These are phyloP conservation scores for Pachyramphus minor DNA, from an alignment of 2,113 vertebrate genomes.

Conservation along the genomic window DNA sequence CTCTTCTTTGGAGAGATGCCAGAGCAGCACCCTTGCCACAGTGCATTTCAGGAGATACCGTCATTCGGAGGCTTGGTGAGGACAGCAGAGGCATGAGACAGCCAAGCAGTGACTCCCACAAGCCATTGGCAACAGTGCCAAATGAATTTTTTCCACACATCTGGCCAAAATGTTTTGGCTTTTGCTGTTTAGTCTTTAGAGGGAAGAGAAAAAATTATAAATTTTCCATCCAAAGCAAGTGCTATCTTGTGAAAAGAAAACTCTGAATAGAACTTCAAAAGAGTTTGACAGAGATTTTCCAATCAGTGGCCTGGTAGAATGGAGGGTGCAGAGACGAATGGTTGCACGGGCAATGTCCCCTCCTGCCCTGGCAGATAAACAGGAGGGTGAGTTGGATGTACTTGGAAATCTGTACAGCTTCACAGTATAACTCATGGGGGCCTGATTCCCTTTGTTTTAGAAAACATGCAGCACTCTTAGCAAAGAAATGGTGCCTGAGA, in stretches of 20 bases:
- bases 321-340: not conserved
- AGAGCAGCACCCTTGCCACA: not conserved
- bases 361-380: not conserved
- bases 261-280: not conserved
- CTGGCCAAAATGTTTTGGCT: not conserved
- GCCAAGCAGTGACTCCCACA: conserved; percentile 7
- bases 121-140: not conserved
- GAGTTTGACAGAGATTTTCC: not conserved
- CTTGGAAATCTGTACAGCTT: not conserved
- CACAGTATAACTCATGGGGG: fast-evolving
- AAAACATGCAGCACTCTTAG: not conserved
- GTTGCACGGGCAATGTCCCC: fast-evolving
- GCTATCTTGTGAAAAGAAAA: not conserved
- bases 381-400: fast-evolving
- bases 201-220: not conserved
- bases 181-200: not conserved
- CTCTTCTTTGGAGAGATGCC: not conserved
- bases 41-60: not conserved
- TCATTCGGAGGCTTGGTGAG: not conserved
- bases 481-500: not conserved
- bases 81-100: not conserved
- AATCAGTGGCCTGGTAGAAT: not conserved
- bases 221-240: not conserved
- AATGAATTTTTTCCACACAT: not conserved
- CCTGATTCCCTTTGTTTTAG: not conserved